Base-by-base conservation (phyloP, 1,140 invertebrate species). In the Lordiphosa collinella region DNA sequence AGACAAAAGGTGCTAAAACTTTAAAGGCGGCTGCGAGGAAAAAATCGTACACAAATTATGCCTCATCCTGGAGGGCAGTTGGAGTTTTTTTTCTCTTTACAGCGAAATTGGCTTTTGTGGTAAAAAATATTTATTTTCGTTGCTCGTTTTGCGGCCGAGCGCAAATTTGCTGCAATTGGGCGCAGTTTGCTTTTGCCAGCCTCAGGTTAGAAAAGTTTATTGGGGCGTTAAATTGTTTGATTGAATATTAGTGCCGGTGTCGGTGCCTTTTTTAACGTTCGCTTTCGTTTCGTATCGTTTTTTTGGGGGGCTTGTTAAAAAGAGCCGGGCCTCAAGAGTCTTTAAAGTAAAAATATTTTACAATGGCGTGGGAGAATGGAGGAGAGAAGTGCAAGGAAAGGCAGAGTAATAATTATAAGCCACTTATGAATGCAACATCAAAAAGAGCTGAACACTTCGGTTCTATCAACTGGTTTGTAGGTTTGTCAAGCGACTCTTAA, bases 161-260 rank as follows among this genome's bases (percentile, higher is more conserved):
- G 70, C 70, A 84, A 84, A 84, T 82, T 84, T 60, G 67, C 58
- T 72, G 71, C 76, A 82, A 84, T 84, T 72, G 66, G 58, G 67
- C 55, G 37, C 58, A 71, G 60, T 82, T 52, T 32, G 40, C 18
- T 48, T 34, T 35, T 48, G 46, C 46, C 31, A 18, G 65, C 78
- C 63, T 66, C 71, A 56, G 76, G 61, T 72, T 84, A 82, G 71
- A 67, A 68, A 58, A 48, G 60, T 76, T 80, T 80, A 80, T 76
- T 80, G 76, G 71, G 49, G 71, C 76, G 61, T 71, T 29, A 80
- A 80, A 82, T 76, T 72, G 76, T 82, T 82, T 76, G 76, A 84
- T 80, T 80, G 76, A 80, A 82, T 80, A 76, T 80, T 80, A 80
- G 76, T 49, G 73, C 67, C 22, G 22, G 5, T 25, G 22, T 7